Evolutionary conservation across 2,888 invertebrate species (phyloP), one percentile per base, ranked within the genome.

Genomic region (Hirtodrosophila duncani): DNA sequence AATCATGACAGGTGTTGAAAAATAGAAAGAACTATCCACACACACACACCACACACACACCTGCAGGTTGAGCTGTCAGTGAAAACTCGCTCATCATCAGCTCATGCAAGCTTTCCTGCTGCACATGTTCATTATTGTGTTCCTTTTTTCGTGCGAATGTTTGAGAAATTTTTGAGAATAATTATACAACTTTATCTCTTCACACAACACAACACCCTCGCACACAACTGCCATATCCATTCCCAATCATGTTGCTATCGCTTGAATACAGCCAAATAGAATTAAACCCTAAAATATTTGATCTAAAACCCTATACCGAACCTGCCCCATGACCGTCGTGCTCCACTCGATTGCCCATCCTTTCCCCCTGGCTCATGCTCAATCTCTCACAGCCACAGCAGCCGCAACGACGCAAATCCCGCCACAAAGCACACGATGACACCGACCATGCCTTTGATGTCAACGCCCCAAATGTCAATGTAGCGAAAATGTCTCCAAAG

Each of bases 221-320:
- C 27, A 33, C 26, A 17, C 33, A 18, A 14, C n/a, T n/a, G 8
- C 7, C 21, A 34, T 9, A 30, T 21, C 49, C 50, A 34, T 30
- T 9, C 14, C 43, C 50, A 50, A 39, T 31, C 60, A 66, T 69
- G 24, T 46, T 62, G 37, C 41, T 44, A 44, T 59, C 52, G 63
- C 50, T 57, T 46, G 36, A 60, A 60, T 50, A 58, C 38, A 77
- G 75, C 81, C 80, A 66, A 77, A 77, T 66, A 71, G 81, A 81
- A 77, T 77, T 81, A 77, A 77, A 77, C 74, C 78, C 66, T 77
- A 81, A 81, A 58, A 64, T 71, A 71, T 80, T 71, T 71, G 78
- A 77, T 68, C 45, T 71, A 58, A 80, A 67, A 58, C 27, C 43
- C 33, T 46, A 46, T 48, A 43, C 62, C 30, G 17, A 10, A 18